Evolutionary conservation across 2,113 vertebrate species (phyloP).

Genomic region (Gambusia affinis): DNA sequence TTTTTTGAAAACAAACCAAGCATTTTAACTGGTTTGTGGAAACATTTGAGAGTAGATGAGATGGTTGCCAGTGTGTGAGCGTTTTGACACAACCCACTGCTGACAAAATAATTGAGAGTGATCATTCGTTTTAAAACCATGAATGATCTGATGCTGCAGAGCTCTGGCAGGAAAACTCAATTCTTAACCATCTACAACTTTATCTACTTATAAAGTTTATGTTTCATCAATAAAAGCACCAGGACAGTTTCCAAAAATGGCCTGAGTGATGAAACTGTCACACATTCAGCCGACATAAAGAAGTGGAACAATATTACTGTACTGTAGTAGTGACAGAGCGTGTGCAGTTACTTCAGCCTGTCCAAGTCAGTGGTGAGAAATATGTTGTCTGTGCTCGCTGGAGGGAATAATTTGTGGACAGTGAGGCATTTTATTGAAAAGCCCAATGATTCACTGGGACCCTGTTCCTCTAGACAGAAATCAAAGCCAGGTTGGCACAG

Average conservation of each 20-base stretch:
- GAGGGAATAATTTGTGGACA: constrained; percentile 41
- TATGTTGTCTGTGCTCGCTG: constrained; percentile 35
- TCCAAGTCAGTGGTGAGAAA: constrained; percentile 43
- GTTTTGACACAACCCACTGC: too few species aligned
- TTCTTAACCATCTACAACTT: neutral
- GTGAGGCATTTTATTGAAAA: constrained; percentile 60
- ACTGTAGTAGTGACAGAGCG: neutral
- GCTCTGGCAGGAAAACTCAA: neutral
- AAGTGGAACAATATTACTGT: neutral
- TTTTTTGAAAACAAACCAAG: neutral
- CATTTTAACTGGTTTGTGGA: neutral
- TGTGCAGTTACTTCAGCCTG: constrained; percentile 3
- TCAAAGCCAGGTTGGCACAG: constrained; percentile 54
- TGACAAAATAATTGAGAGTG: too few species aligned
- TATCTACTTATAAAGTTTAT: neutral
- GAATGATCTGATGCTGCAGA: too few species aligned
- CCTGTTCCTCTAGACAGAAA: constrained; percentile 61
- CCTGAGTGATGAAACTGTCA: neutral
- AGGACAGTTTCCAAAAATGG: neutral
- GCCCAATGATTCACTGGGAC: constrained; percentile 63
- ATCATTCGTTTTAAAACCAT: too few species aligned
- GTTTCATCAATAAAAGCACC: neutral
- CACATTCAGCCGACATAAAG: neutral
- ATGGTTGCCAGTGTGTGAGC: too few species aligned
- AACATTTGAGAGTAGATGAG: too few species aligned